Base-by-base conservation (phyloP, 2,888 invertebrate species). In the Andrena camellia region DNA sequence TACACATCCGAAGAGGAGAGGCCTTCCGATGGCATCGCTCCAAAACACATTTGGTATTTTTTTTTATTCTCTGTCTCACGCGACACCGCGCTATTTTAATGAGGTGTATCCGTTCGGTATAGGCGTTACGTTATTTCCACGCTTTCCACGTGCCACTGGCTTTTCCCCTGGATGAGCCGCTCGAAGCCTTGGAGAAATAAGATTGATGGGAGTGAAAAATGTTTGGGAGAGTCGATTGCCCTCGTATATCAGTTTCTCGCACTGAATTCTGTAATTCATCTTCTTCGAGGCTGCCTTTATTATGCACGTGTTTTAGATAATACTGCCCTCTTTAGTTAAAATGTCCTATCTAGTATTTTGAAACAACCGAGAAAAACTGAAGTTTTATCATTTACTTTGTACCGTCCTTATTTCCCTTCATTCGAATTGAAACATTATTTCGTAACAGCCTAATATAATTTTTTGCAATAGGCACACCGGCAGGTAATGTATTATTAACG, bases 51-150 rank as follows among this genome's bases (percentile, higher is more conserved):
- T n/a, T n/a, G n/a, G 63, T 76, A 75, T 50, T 62, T 82, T 77
- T 85, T 81, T 13, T 42, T 73, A n/a, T n/a, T 73, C 75, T 68
- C 72, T 20, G 62, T 68, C 85, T 76, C 76, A 68, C 78, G 59
- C 78, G 85, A 79, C 86, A 70, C 63, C 64, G 80, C 78, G 83
- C 86, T 86, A 86, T 86, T 86, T 86, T 83, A 86, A 86, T 83
- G 83, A 86, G 76, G 81, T 77, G 81, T 78, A 86, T 81, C 81
- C 83, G 78, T 68, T 71, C 68, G 75, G 83, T 81, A 78, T 76
- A 84, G 57, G 31, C 69, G 82, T 70, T 76, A 50, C 69, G 85
- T 83, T 86, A 86, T 86, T 86, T 86, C 80, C 80, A 80, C 70
- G 57, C 75, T 82, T 77, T 82, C 54, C 75, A 78, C 75, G 60